Percentiles rank a stretch among this genome's conserved stretches.
These are phyloP conservation scores for Aselliscus stoliczkanus DNA, from an alignment of 2,797 vertebrate species.

Conservation along the genomic window DNA sequence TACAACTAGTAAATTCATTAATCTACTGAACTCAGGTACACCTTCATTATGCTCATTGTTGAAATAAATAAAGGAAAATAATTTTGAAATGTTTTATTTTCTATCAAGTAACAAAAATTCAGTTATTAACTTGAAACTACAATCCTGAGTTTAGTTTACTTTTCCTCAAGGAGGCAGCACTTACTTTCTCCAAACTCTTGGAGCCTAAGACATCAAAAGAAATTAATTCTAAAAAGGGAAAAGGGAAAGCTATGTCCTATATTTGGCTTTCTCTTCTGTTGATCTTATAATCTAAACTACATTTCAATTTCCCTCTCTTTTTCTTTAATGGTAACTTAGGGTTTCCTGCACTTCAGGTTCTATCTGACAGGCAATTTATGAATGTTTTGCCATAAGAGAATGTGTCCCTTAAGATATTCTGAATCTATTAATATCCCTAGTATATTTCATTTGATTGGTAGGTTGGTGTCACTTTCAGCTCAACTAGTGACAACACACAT, in stretches of 20 bases:
- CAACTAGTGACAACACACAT: neutral
- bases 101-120: neutral
- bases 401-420: neutral
- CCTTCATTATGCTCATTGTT: neutral
- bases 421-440: neutral
- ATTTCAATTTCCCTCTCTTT: neutral
- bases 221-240: neutral
- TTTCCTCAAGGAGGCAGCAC: neutral
- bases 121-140: neutral
- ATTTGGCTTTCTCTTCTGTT: neutral
- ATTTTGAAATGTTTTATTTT: neutral
- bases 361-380: neutral
- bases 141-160: neutral
- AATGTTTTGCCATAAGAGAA: neutral
- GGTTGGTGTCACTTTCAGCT: neutral
- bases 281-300: neutral
- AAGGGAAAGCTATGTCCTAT: neutral
- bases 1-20: neutral
- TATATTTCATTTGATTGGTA: neutral
- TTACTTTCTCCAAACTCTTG: neutral
- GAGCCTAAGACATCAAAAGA: neutral
- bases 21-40: neutral
- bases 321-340: neutral
- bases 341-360: neutral
- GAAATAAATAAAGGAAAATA: conserved; percentile 10